Base-by-base conservation (phyloP, 1,140 invertebrate species). In the Zaprionus nigranus region DNA sequence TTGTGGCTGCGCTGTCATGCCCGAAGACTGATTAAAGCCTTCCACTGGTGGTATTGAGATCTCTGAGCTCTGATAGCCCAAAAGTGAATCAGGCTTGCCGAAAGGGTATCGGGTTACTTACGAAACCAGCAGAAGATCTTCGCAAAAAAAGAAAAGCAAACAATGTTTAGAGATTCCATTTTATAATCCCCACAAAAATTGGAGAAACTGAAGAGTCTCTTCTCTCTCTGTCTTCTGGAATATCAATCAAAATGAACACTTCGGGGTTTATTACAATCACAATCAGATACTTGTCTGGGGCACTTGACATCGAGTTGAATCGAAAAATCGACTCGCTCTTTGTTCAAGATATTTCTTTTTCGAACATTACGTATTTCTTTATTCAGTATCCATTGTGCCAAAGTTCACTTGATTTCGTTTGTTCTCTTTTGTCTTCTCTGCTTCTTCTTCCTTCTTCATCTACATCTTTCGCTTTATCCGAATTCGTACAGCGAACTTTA, bases 401-500 rank as follows among this genome's bases (percentile, higher is more conserved):
- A 76, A 76, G 74, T 76, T 76, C 74, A 76, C 57, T 66, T 71
- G 68, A 49, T 36, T 46, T 65, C 40, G 22, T 38, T 36, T 46
- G 46, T 54, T 20, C 13, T 17, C 66, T 79, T 34, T 34, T 53
- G 38, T 36, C 43, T 38, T 63, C 4, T 61, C 51, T 69, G 15
- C 15, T 17, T 49, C 34, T 51, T 36, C 73, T 43, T 43, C n/a
- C 15, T 57, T 30, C 59, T 11, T 64, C 74, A 26, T 26, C 28
- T 67, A 34, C 30, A 34, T 34, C 30, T 11, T 34, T 34, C 30
- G 34, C 28, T 59, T 62, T 61, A 57, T 38, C 34, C 61, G 64
- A 76, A 72, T 76, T 43, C 70, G 74, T 76, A 56, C 68, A 71
- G 67, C 56, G 61, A 77, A 76, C 74, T 76, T 77, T 64, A 58